Evolutionary conservation across 2,797 vertebrate genomes (phyloP).

Genomic region (Pangasius djambal): DNA sequence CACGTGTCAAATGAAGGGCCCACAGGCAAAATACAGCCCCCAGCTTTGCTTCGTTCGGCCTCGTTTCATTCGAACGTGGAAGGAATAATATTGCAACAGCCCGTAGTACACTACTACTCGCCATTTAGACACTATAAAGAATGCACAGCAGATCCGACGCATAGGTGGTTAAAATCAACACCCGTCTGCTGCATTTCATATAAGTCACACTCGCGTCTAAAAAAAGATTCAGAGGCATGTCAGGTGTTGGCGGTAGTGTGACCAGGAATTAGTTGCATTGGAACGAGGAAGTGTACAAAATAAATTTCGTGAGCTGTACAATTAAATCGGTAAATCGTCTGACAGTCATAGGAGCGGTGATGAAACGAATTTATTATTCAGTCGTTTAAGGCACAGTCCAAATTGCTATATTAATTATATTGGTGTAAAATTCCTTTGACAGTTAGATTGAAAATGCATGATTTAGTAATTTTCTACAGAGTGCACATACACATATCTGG

Average conservation of each 20-base stretch:
- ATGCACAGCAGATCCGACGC: background rate
- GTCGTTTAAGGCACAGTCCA: background rate
- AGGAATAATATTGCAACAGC: background rate
- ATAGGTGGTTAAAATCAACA: background rate
- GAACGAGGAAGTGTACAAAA: background rate
- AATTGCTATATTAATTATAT: background rate
- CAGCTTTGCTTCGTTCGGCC: background rate
- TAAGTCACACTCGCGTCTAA: background rate
- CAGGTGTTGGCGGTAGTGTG: background rate
- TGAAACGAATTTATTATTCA: background rate
- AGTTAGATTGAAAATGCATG: background rate
- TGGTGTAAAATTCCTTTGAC: background rate
- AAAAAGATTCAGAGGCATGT: background rate
- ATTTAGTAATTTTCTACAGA: too few species aligned
- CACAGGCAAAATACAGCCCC: background rate
- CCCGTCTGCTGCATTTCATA: background rate
- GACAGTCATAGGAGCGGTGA: background rate
- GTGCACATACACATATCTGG: background rate
- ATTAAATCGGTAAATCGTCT: background rate
- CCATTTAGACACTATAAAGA: background rate
- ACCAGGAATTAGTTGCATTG: background rate
- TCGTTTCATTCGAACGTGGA: background rate
- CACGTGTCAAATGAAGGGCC: background rate
- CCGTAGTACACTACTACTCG: background rate
- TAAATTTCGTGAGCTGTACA: background rate